Percentiles rank a stretch among this genome's conserved stretches.
Conservation (phyloP, 2,797 vertebrate species). For the Melanotaenia parkinsoni region DNA sequence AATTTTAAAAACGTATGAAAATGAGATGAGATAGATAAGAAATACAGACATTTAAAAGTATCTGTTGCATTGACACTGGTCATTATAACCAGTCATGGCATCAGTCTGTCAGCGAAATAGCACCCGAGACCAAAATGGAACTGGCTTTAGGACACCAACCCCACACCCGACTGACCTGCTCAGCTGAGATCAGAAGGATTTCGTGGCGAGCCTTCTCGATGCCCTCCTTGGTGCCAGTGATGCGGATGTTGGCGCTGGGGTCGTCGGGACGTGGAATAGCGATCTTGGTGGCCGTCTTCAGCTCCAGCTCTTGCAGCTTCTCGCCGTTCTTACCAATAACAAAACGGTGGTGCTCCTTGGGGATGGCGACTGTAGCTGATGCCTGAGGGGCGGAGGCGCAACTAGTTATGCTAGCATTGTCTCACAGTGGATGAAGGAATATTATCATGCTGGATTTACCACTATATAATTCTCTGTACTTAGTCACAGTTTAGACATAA, state of each 20-base stretch:
- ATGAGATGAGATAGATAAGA: neutral
- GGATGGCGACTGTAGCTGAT: constrained; percentile 83
- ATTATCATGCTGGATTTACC: neutral
- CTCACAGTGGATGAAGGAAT: neutral
- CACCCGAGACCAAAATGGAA: neutral
- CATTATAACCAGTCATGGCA: neutral
- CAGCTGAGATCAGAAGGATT: constrained; percentile 85
- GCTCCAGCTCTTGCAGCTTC: constrained; percentile 86
- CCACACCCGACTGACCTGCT: constrained; percentile 74
- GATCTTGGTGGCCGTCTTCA: constrained; percentile 86
- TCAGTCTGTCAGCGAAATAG: too few relatives aligned
- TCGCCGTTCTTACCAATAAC: constrained; percentile 86
- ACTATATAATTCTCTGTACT: neutral
- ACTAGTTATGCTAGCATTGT: too few relatives aligned
- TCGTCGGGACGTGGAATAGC: constrained; percentile 83
- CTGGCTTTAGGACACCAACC: neutral
- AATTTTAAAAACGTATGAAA: neutral
- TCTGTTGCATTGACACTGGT: neutral
- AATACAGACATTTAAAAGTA: neutral
- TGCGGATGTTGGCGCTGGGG: constrained; percentile 82
- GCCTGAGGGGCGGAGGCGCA: constrained; percentile 58
- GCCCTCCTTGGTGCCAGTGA: constrained; percentile 85
- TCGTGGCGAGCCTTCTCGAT: constrained; percentile 86
- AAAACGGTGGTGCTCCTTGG: constrained; percentile 86
- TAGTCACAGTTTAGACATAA: neutral